Evolutionary conservation across 2,888 invertebrate genomes (phyloP), one percentile per base, ranked within the genome.

Genomic region (Lutraria lutraria): DNA sequence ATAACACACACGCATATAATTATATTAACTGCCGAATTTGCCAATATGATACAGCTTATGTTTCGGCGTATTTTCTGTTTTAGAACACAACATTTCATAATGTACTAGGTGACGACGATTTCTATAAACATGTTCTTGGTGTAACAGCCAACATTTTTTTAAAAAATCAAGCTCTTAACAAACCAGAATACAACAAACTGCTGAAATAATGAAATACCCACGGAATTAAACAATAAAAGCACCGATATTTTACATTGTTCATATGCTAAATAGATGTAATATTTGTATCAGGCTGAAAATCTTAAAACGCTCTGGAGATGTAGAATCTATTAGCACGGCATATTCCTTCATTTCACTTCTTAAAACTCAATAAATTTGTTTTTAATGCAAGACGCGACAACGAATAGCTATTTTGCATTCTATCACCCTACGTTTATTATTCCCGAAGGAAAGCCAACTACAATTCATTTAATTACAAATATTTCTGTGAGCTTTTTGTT

Each of bases 401-500:
- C 21, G 31, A n/a, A 52, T 25, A 54, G 85, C 86, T 86, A 88
- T 88, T 88, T 88, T 72, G 19, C 85, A 72, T 72, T 85, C 82
- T 83, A 88, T 88, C 88, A 53, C 86, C n/a, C 25, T 21, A n/a
- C 8, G 25, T 53, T 34, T 86, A 79, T 79, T 79, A 31, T 79
- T 85, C 85, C 56, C 85, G 3, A 52, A 16, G 56, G 85, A 3
- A 1, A 34, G 12, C 31, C 34, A 83, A 80, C 88, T 88, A 91
- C 91, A 91, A 91, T 91, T 88, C 84, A 87, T 89, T 88, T 89
- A 56, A 80, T 80, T 80, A 19, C 56, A 10, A 16, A 79, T 88
- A 89, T 91, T 91, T 89, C 91, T 91, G 89, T 83, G 91, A 25
- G 91, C 89, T 91, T 91, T 91, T 76, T 89, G 88, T 86, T 79